Evolutionary conservation across 2,888 invertebrate genomes (phyloP), one percentile per base, ranked within the genome.

Genomic region (Chaetogeoica ovagalla): DNA sequence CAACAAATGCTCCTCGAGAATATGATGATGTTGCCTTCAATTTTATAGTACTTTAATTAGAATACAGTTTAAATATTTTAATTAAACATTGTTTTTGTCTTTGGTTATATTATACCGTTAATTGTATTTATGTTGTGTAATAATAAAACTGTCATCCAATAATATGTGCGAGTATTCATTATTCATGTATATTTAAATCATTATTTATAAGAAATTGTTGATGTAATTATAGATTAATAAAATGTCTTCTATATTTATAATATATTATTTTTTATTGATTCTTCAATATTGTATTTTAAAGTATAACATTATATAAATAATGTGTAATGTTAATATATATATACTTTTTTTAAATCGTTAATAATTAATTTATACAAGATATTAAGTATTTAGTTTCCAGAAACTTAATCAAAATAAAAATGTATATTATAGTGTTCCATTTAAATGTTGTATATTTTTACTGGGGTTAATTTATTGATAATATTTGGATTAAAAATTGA

Each of bases 221-320:
- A 68, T 68, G 43, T 66, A 9, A 43, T 60, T 55, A 74, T 65
- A 74, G 13, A 39, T 23, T 21, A 66, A 59, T 75, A 59, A 68
- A 68, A n/a, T 68, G 48, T 76, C 59, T 76, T 68, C 48, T 76
- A 55, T 75, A n/a, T 71, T 60, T 48, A 48, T 21, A 11, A 55
- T 21, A 74, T 13, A 39, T 57, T 57, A 11, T 74, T 65, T 57
- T 74, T 55, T 63, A 48, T 43, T 62, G 9, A 37, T 55, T 65
- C 9, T 55, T 39, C 7, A 21, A 65, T 74, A 23, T 39, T 65
- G 17, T 65, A 39, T 30, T 74, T 19, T 65, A 57, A 7, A 74
- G 8, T 23, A 39, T 21, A n/a, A n/a, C n/a, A 48, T 62, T 73
- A n/a, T 30, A 48, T 11, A 60, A 30, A 62, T 62, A 52, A n/a